Evolutionary conservation across 2,113 vertebrate species (phyloP), one percentile per base, ranked within the genome.

Genomic region (Lonchura striata): DNA sequence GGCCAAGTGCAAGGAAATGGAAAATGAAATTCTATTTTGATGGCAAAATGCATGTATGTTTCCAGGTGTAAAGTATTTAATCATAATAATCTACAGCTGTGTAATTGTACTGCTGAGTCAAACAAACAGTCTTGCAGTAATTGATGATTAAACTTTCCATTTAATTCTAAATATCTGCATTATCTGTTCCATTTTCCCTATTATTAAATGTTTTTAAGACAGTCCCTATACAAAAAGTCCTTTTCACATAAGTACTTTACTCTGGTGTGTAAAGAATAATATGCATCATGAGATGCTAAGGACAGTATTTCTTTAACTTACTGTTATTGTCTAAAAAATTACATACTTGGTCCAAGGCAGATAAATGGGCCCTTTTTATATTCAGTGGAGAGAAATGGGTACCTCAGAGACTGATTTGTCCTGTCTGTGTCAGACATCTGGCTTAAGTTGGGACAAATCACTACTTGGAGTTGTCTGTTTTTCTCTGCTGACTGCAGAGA

Each of bases 371-470:
- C 37, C 22, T 82, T 41, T 90, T 91, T 92, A 72, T 79, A 90
- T 85, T 94, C 94, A 76, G 49, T 46, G 25, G 53, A 94, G 85
- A 95, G 82, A 65, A 90, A 88, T 72, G 49, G n/a, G 20, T 16
- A 88, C 85, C 85, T 95, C 70, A 53, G 82, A 96, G 94, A 95
- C 82, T 76, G 90, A 94, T 94, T 94, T 92, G 85, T 95, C 54
- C 88, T 88, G n/a, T n/a, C n/a, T n/a, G 24, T 88, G 85, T 96
- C 88, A 96, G 92, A 80, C 92, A 93, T 85, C 82, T 94, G 96
- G 92, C 70, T 96, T 90, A 82, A 87, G 78, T 4, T 95, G 89
- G 90, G 92, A 96, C 94, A 96, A 91, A 95, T 96, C 92, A 93
- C 88, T 95, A 46, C 90, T 76, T 93, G 88, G 82, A 82, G 78